These are phyloP conservation scores for Artibeus jamaicensis DNA, from an alignment of 2,797 vertebrate species.

Conservation along the genomic window DNA sequence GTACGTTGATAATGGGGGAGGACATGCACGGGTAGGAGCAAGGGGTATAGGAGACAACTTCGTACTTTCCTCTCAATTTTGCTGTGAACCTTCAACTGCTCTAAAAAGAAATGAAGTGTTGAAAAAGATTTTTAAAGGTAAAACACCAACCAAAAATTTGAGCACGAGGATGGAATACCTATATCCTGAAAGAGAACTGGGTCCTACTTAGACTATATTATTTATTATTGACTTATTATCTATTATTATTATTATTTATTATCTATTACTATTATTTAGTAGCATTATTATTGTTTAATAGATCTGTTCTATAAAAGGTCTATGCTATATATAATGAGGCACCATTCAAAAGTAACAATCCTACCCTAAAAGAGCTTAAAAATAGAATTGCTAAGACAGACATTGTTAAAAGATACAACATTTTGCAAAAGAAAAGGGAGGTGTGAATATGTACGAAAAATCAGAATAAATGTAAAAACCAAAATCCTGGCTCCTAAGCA, in stretches of 20 bases:
- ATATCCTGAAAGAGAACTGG: neutral
- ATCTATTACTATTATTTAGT: neutral
- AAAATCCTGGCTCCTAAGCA: constrained; percentile 20
- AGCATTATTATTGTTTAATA: neutral
- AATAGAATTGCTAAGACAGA: constrained; percentile 15
- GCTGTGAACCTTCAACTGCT: neutral
- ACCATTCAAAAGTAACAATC: constrained; percentile 20
- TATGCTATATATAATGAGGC: neutral
- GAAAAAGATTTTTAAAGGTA: neutral
- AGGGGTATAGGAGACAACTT: neutral
- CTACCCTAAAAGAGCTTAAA: neutral
- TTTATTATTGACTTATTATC: neutral
- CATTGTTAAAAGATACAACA: neutral
- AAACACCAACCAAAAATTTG: neutral
- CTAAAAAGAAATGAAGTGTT: neutral
- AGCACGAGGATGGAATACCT: neutral
- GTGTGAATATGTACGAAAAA: neutral
- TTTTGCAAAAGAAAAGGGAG: neutral
- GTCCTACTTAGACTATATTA: neutral
- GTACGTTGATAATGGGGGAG: neutral
- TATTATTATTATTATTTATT: no score
- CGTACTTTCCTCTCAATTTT: neutral
- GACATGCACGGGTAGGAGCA: no score
- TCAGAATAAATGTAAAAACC: constrained; percentile 34
- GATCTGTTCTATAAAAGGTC: neutral